Evolutionary conservation across 1,140 invertebrate genomes (phyloP), one percentile per base, ranked within the genome.

Genomic region (Bombus polaris): DNA sequence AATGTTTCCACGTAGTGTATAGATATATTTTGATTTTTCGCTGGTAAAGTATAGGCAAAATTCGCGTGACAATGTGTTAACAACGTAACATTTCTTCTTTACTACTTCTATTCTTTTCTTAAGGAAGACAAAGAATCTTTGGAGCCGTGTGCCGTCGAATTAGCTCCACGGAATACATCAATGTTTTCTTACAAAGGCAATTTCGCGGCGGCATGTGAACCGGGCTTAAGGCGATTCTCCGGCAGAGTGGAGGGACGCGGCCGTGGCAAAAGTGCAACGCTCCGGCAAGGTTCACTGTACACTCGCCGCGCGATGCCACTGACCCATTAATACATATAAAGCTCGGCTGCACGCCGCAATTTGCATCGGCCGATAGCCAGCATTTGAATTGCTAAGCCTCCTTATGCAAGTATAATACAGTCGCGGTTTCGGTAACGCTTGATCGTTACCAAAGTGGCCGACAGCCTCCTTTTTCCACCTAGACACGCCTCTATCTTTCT

Each of bases 281-380:
- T 91, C 94, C 91, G 91, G 47, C 90, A 91, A 92, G 91, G 92
- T 92, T 94, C 90, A 93, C 87, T 81, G 90, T 88, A 84, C 88
- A 89, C 86, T 88, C 84, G 83, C 42, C 80, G 90, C 81, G 83
- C 92, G 89, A 94, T 95, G 94, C 94, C 93, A 94, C 93, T 94
- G 93, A 95, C 94, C 94, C 91, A 95, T 94, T 95, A 94, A 95
- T 94, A 94, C 93, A 93, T 94, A 93, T 95, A 92, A 91, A 93
- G 86, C 88, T 81, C 76, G 81, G 85, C 81, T 84, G 86, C 89
- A 88, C 87, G 79, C 79, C 44, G 88, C 44, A 88, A 91, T 91
- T 93, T 91, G 82, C 89, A 87, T 89, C 78, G 80, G 71, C 70
- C 76, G 72, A 74, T 87, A 71, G 42, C 22, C 72, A 70, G 71